Percentiles rank a stretch among this genome's conserved stretches.
Evolutionary conservation across 2,797 vertebrate genomes (phyloP).

Genomic region (Nasua narica): DNA sequence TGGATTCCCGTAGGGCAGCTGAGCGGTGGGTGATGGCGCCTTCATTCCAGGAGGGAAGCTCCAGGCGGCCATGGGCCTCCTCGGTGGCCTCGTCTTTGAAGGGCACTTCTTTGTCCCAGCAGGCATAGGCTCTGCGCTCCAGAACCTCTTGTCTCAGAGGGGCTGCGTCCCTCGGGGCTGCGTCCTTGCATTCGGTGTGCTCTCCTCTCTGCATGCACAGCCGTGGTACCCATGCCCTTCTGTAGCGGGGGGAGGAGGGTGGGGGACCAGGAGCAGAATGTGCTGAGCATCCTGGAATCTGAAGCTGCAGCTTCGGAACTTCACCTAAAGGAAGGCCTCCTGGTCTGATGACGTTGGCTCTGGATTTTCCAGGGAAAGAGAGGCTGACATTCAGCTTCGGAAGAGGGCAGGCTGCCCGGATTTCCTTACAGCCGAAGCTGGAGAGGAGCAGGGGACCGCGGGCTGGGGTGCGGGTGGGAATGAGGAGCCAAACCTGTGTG

Average conservation of each 20-base stretch:
- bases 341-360: background rate
- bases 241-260: too few species aligned
- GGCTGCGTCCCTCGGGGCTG: background rate
- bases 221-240: background rate
- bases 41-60: background rate
- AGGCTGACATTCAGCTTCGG: background rate
- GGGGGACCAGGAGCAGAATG: background rate
- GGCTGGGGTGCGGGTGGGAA: background rate
- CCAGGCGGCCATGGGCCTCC: fast-evolving
- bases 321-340: background rate
- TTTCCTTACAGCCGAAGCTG: background rate
- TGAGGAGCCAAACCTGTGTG: background rate
- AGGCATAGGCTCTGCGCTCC: too few species aligned
- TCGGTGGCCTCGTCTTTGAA: background rate
- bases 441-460: background rate
- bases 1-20: background rate
- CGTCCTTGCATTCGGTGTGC: background rate
- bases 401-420: background rate
- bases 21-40: background rate
- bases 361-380: background rate
- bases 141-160: background rate
- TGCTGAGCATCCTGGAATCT: background rate
- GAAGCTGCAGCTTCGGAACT: background rate
- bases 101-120: background rate
- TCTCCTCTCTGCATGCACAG: background rate